These are phyloP conservation scores for Hydrolagus affinis DNA, from an alignment of 2,113 vertebrate genomes.

Conservation along the genomic window DNA sequence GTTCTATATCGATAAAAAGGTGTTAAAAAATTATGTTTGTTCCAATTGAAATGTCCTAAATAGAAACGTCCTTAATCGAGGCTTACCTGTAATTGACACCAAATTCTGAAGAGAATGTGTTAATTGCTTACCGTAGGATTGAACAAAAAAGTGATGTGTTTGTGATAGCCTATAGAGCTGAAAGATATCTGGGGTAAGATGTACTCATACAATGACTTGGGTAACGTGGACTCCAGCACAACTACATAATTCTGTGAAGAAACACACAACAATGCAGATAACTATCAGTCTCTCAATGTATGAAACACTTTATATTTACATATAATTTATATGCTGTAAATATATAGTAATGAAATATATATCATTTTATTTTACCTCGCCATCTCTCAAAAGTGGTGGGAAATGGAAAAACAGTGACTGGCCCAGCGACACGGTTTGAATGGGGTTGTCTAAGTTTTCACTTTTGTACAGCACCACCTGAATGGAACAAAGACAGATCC, in stretches of 20 bases:
- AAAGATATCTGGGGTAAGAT: constrained; percentile 84
- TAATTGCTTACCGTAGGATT: constrained; percentile 71
- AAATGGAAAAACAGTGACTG: constrained; percentile 96
- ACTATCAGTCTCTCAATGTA: background rate
- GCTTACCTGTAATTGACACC: background rate
- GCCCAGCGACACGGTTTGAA: constrained; percentile 83
- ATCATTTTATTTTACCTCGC: constrained; percentile 64
- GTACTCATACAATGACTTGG: constrained; percentile 85
- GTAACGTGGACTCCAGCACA: constrained; percentile 77
- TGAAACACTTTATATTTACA: background rate
- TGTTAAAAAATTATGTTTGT: too few species aligned
- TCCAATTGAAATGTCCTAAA: too few species aligned
- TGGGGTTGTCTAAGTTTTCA: constrained; percentile 89
- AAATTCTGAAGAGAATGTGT: background rate
- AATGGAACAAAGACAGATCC: background rate
- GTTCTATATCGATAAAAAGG: too few species aligned
- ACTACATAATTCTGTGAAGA: constrained; percentile 73
- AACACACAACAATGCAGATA: constrained; percentile 15
- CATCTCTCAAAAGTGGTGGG: constrained; percentile 79
- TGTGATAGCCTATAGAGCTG: constrained; percentile 78
- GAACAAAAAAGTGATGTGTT: constrained; percentile 84
- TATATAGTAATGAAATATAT: background rate
- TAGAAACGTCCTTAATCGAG: too few species aligned
- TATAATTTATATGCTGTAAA: background rate
- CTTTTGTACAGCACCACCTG: constrained; percentile 93